Percentiles rank a stretch among this genome's conserved stretches.
These are phyloP conservation scores for Tychaedon coryphoeus DNA, from an alignment of 2,113 vertebrate species.

Conservation along the genomic window DNA sequence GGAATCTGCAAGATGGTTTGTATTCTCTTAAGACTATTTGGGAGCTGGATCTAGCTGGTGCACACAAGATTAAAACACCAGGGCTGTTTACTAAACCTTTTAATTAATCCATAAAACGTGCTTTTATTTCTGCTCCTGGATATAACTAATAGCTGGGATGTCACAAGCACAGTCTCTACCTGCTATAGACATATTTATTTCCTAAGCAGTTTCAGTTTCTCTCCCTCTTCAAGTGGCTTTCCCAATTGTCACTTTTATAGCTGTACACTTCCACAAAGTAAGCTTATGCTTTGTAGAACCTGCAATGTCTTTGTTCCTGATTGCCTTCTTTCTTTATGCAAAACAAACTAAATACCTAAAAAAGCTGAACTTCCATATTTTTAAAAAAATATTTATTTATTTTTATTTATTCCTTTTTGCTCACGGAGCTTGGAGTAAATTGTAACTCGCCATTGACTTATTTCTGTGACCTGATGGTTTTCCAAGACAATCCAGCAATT, in stretches of 20 bases:
- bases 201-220: neutral
- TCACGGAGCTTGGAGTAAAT: neutral
- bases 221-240: neutral
- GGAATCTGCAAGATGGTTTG: neutral
- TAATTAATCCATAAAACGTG: neutral
- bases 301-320: neutral
- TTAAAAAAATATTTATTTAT: too few species aligned
- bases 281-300: neutral
- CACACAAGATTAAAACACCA: neutral
- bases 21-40: neutral
- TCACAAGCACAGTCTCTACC: neutral
- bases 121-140: neutral
- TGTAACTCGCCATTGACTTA: neutral
- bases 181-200: neutral
- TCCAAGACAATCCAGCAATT: neutral
- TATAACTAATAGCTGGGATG: neutral
- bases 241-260: neutral
- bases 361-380: neutral
- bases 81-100: neutral
- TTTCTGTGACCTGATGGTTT: conserved; percentile 3
- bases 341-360: neutral
- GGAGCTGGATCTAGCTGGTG: neutral
- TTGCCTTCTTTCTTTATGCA: neutral
- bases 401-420: neutral
- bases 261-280: conserved; percentile 6